phyloP scores from a whole-genome alignment of 2,888 invertebrate genomes.

The Rhagonycha lutea region DNA sequence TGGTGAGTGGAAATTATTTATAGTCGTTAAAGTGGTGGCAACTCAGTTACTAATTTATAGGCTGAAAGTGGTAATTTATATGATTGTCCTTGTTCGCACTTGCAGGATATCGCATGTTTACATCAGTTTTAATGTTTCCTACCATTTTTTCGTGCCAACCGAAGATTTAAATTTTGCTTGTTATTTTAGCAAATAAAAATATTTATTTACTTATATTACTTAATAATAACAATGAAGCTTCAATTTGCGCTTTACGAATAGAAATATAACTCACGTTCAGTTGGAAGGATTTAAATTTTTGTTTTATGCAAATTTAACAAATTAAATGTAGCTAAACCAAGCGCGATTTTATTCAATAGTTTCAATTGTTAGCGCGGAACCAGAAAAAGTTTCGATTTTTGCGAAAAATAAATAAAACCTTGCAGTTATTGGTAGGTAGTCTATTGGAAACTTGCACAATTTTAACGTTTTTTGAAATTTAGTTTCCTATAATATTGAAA shows the following conservation, averaged over 20 bases:
- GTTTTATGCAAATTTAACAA: background rate
- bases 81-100: constrained; percentile 52
- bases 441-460: background rate
- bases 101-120: constrained; percentile 48
- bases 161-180: constrained; percentile 22
- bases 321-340: background rate
- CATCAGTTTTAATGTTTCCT: constrained; percentile 41
- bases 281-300: background rate
- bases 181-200: constrained; percentile 12
- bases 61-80: constrained; percentile 50
- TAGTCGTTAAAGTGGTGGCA: constrained; percentile 45
- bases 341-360: background rate
- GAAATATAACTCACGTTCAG: background rate
- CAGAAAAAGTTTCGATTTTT: background rate
- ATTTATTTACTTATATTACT: background rate
- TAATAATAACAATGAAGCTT: background rate
- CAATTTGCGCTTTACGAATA: background rate
- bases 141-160: constrained; percentile 35
- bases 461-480: background rate
- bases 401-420: background rate
- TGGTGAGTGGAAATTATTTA: constrained; percentile 44
- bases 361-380: background rate
- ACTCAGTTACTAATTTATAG: constrained; percentile 48
- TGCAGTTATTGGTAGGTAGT: background rate
- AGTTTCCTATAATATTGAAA: background rate